phyloP scores from a whole-genome alignment of 2,888 invertebrate species.

The Argyresthia albistria region DNA sequence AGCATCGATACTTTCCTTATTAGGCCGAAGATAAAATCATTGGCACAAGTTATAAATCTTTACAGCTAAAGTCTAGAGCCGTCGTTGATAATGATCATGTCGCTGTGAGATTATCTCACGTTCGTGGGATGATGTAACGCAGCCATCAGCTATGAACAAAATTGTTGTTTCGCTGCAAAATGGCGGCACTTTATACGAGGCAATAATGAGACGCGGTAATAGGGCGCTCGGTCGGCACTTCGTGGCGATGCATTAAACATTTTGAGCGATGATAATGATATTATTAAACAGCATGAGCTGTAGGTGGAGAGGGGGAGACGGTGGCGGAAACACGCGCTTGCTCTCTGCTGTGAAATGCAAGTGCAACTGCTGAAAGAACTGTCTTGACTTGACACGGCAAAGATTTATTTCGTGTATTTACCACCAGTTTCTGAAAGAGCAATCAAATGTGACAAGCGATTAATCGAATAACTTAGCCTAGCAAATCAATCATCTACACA shows the following conservation, averaged over 20 bases:
- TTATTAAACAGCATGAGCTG: slow-evolving; percentile 4
- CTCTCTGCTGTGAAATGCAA: too few species aligned
- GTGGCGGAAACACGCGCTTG: too few species aligned
- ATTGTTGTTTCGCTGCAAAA: slow-evolving; percentile 1
- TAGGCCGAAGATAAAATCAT: not conserved
- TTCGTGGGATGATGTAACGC: slow-evolving; percentile 27
- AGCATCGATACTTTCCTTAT: too few species aligned
- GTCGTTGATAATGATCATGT: not conserved
- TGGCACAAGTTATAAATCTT: not conserved
- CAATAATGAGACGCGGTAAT: slow-evolving; percentile 2
- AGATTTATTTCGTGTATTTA: too few species aligned
- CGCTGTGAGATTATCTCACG: slow-evolving; percentile 11
- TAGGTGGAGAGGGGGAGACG: too few species aligned
- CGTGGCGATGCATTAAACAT: not conserved
- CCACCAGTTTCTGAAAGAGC: too few species aligned
- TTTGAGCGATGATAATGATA: slow-evolving; percentile 1
- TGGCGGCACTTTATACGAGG: slow-evolving; percentile 1
- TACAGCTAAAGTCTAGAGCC: not conserved
- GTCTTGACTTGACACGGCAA: too few species aligned
- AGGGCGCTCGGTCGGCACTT: not conserved
- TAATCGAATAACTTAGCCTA: too few species aligned
- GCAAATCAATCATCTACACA: too few species aligned
- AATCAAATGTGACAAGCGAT: too few species aligned
- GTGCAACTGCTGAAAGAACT: too few species aligned
- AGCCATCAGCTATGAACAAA: slow-evolving; percentile 22